Percentiles rank a stretch among this genome's conserved stretches.
Evolutionary conservation across 2,797 vertebrate genomes (phyloP).

Genomic region (Xyrichtys novacula): DNA sequence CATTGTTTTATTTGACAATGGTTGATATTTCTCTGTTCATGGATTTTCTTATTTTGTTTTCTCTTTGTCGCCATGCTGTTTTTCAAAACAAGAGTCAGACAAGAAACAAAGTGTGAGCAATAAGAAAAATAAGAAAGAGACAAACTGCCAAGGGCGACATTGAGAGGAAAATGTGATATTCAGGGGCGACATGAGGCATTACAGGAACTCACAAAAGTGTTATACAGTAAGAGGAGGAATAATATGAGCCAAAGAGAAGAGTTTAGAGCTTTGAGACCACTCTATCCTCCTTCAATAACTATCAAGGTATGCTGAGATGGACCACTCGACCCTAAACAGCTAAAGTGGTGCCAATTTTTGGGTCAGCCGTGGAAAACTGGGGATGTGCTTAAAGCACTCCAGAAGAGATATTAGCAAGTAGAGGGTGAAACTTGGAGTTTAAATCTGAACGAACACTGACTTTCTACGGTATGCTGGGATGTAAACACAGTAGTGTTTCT

Average conservation of each 20-base stretch:
- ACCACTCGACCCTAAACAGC: constrained; percentile 39
- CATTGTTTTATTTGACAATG: too few relatives aligned
- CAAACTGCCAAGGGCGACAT: constrained; percentile 12
- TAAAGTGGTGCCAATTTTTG: constrained; percentile 37
- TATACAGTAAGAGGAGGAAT: too few relatives aligned
- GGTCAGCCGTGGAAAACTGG: constrained; percentile 20
- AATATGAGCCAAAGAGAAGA: constrained; percentile 44
- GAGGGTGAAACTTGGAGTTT: not conserved
- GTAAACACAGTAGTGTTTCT: too few relatives aligned
- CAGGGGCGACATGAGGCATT: constrained; percentile 32
- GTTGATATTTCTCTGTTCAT: not conserved
- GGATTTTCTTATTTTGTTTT: not conserved
- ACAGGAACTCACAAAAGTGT: constrained; percentile 39
- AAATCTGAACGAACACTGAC: not conserved
- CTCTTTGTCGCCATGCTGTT: not conserved
- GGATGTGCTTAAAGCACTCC: constrained; percentile 15
- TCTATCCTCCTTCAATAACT: constrained; percentile 57
- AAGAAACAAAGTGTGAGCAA: not conserved
- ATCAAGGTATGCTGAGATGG: constrained; percentile 53
- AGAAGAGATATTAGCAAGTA: constrained; percentile 3
- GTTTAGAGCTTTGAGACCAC: constrained; percentile 58
- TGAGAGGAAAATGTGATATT: constrained; percentile 43
- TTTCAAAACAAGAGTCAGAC: not conserved
- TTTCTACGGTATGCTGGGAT: too few relatives aligned
- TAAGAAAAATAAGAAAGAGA: constrained; percentile 7